Evolutionary conservation across 2,113 vertebrate genomes (phyloP).

Genomic region (Tylochromis polylepis): DNA sequence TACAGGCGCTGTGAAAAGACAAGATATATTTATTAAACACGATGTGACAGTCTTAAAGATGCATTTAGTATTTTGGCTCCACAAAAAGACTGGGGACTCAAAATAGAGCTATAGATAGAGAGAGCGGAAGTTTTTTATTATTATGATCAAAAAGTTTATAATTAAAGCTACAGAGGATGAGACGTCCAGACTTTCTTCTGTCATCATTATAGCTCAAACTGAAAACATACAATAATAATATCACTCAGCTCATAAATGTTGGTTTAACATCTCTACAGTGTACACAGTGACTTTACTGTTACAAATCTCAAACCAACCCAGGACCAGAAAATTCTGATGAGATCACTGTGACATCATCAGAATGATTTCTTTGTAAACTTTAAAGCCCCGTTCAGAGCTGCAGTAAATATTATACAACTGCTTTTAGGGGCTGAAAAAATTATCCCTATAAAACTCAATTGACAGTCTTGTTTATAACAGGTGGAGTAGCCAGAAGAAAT

Average conservation of each 20-base stretch:
- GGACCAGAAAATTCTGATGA: not conserved
- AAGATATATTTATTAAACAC: not conserved
- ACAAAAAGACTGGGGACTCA: not conserved
- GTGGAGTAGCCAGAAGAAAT: not conserved
- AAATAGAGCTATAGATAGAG: not conserved
- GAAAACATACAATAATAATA: not conserved
- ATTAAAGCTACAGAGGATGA: not conserved
- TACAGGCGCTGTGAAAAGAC: not conserved
- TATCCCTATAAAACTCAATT: fast-evolving
- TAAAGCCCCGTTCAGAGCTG: not conserved
- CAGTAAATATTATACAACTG: not conserved
- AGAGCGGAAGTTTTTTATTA: too few species aligned
- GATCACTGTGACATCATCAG: not conserved
- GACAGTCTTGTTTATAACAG: not conserved
- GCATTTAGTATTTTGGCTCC: not conserved
- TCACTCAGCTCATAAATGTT: not conserved
- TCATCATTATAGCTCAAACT: too few species aligned
- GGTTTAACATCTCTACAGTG: not conserved
- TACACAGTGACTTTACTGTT: fast-evolving
- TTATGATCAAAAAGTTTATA: not conserved
- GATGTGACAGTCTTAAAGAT: not conserved
- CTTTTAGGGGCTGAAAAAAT: not conserved
- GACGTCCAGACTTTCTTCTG: not conserved
- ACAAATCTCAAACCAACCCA: not conserved
- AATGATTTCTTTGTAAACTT: not conserved